Evolutionary conservation across 1,140 invertebrate species (phyloP).

Genomic region (Charaxes varanes): DNA sequence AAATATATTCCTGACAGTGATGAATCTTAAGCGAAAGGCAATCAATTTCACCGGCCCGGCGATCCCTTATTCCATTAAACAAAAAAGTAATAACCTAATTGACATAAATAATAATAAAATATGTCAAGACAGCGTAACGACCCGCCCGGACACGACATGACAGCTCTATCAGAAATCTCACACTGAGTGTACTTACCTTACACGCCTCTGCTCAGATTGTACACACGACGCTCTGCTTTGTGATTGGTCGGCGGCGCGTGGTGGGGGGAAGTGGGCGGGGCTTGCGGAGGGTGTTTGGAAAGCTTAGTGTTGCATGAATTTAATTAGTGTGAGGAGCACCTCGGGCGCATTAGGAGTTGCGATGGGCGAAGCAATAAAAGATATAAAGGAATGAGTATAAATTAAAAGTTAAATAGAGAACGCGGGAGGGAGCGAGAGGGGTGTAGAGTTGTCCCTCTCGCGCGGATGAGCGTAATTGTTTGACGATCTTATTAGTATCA

Average conservation of each 20-base stretch:
- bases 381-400: conserved; percentile 75
- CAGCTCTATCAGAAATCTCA: conserved; percentile 66
- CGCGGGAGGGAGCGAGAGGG: conserved; percentile 36
- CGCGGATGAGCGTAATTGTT: conserved; percentile 65
- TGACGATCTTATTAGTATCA: conserved; percentile 75
- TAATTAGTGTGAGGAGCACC: conserved; percentile 71
- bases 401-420: conserved; percentile 74
- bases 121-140: conserved; percentile 68
- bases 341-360: conserved; percentile 71
- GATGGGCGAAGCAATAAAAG: conserved; percentile 73
- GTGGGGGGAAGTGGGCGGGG: conserved; percentile 36
- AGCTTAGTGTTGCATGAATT: conserved; percentile 73
- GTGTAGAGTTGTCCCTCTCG: conserved; percentile 29
- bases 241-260: conserved; percentile 27
- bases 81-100: conserved; percentile 73
- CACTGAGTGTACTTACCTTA: conserved; percentile 41
- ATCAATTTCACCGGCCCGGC: conserved; percentile 67
- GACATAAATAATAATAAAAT: conserved; percentile 75
- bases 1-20: conserved; percentile 66
- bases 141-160: conserved; percentile 59
- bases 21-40: conserved; percentile 69
- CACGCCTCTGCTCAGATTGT: conserved; percentile 32
- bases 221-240: conserved; percentile 21
- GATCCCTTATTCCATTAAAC: conserved; percentile 71
- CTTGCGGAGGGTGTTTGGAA: conserved; percentile 37